Percentiles rank a stretch among this genome's conserved stretches.
Evolutionary conservation across 2,888 invertebrate genomes (phyloP).

Genomic region (Steinernema hermaphroditum): DNA sequence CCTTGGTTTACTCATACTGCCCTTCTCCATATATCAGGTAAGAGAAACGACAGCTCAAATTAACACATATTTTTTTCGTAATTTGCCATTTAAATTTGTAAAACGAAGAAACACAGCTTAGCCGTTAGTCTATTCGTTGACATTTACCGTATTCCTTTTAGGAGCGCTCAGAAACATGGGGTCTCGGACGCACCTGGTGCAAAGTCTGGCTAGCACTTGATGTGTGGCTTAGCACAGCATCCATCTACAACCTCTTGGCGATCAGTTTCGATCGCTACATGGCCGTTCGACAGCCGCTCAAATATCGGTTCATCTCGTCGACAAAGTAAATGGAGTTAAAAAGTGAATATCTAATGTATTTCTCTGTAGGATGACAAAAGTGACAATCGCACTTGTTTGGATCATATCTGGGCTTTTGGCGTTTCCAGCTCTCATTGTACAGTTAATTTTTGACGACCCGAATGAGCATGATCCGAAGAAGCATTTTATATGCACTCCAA

Average conservation of each 20-base stretch:
- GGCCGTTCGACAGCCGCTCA: constrained; percentile 91
- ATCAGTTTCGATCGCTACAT: constrained; percentile 87
- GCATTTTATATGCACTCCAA: constrained; percentile 59
- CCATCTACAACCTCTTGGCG: constrained; percentile 90
- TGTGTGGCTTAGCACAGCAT: constrained; percentile 97
- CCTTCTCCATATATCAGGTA: constrained; percentile 92
- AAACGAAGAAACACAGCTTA: neutral
- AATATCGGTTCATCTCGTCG: constrained; percentile 82
- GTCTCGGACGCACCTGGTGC: constrained; percentile 92
- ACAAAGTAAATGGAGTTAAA: constrained; percentile 45
- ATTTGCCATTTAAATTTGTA: neutral
- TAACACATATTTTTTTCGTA: no score
- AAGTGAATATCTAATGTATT: neutral
- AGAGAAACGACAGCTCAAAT: no score
- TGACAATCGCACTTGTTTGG: constrained; percentile 75
- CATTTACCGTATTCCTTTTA: constrained; percentile 39
- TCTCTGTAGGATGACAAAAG: constrained; percentile 51
- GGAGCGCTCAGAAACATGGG: constrained; percentile 79
- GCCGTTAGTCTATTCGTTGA: no score
- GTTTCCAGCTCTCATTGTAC: constrained; percentile 82
- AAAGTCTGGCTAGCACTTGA: constrained; percentile 93
- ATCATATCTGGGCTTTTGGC: constrained; percentile 90
- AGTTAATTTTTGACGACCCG: constrained; percentile 31
- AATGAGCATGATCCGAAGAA: neutral
- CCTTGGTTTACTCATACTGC: constrained; percentile 90